These are phyloP conservation scores for Gymnocephalus cernua DNA, from an alignment of 2,113 vertebrate genomes.

Conservation along the genomic window DNA sequence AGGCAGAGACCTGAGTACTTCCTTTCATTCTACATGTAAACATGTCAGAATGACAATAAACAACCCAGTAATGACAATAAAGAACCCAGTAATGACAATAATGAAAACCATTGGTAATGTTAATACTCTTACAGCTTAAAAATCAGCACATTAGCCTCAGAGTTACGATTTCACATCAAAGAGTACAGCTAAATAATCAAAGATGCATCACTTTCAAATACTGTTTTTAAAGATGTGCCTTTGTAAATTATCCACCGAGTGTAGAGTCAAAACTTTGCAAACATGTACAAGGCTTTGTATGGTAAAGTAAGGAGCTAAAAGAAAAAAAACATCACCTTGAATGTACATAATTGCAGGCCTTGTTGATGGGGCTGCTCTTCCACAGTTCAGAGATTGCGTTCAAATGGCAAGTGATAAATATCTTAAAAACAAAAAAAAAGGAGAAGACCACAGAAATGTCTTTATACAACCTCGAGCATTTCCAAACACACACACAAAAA, in stretches of 20 bases:
- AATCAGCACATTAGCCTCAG: not conserved
- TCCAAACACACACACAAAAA: not conserved
- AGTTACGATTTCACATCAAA: too few species aligned
- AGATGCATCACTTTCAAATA: not conserved
- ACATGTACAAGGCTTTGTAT: not conserved
- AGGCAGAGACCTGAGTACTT: too few species aligned
- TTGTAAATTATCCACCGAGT: not conserved
- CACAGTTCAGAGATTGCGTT: conserved; percentile 30
- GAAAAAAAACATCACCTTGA: conserved; percentile 46
- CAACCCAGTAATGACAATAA: too few species aligned
- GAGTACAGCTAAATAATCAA: too few species aligned
- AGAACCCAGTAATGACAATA: too few species aligned
- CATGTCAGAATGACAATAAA: too few species aligned
- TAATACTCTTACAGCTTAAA: not conserved
- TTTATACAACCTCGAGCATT: not conserved
- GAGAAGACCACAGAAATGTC: not conserved
- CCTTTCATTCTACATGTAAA: too few species aligned
- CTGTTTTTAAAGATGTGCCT: not conserved
- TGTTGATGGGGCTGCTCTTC: conserved; percentile 31
- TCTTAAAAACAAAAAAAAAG: conserved; percentile 7
- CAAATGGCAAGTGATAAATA: conserved; percentile 63
- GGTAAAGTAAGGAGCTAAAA: not conserved
- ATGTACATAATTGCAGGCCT: conserved; percentile 57
- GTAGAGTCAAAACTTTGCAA: not conserved
- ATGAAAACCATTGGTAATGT: too few species aligned